A percentile compares a stretch with the other conserved stretches of the same genome.
phyloP scores from a whole-genome alignment of 64 coral and sea anemone species.

The Montipora sp. region DNA sequence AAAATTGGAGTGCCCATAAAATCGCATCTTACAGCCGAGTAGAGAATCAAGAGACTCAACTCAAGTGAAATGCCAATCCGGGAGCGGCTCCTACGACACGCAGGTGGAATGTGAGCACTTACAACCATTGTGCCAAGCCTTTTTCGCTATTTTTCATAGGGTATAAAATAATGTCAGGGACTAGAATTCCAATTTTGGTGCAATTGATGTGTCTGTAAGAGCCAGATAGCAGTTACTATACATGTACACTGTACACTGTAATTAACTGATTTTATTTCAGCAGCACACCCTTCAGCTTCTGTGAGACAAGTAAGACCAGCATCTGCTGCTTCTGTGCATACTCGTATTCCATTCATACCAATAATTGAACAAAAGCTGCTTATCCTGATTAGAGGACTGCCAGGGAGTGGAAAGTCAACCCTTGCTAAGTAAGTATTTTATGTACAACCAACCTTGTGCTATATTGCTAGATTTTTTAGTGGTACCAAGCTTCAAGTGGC shows the following conservation, averaged over 20 bases:
- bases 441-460: neutral
- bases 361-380: conserved; percentile 57
- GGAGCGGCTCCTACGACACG: no score
- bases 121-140: no score
- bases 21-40: no score
- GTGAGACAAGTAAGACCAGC: neutral
- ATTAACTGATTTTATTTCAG: neutral
- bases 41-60: no score
- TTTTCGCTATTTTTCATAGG: no score
- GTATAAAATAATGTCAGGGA: no score
- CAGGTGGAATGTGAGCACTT: no score
- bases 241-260: no score
- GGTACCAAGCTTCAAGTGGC: neutral
- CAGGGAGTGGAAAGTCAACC: conserved; percentile 93
- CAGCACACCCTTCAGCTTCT: neutral
- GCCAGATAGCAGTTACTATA: neutral
- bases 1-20: no score
- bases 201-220: no score
- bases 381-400: conserved; percentile 87
- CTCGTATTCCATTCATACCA: neutral
- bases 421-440: conserved; percentile 66
- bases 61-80: no score
- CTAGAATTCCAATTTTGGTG: no score
- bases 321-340: neutral
- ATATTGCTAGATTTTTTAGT: neutral